A percentile compares a stretch with the other conserved stretches of the same genome.
phyloP scores from a whole-genome alignment of 2,113 vertebrate species.

The Myrmecophaga tridactyla region DNA sequence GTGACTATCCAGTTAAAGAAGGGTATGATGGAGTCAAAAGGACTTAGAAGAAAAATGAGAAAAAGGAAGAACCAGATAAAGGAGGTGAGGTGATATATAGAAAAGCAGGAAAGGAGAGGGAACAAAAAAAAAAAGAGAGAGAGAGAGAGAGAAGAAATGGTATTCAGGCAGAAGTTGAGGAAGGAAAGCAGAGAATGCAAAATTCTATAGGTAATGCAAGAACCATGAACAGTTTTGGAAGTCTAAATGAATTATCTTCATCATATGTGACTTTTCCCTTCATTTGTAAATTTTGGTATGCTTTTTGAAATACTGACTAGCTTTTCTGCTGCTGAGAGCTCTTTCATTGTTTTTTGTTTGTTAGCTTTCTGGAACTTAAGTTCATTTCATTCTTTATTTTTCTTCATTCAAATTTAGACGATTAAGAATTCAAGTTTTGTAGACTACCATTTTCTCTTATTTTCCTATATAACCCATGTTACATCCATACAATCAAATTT shows the following conservation, averaged over 20 bases:
- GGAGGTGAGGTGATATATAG: not conserved
- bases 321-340: not conserved
- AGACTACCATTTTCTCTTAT: not conserved
- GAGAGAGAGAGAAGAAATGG: not conserved
- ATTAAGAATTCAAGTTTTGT: conserved; percentile 37
- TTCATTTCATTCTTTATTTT: not conserved
- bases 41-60: not conserved
- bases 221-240: not conserved
- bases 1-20: not conserved
- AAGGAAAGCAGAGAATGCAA: not conserved
- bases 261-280: not conserved
- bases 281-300: not conserved
- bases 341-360: not conserved
- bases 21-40: not conserved
- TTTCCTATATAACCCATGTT: conserved; percentile 7
- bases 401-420: not conserved
- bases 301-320: not conserved
- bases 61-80: not conserved
- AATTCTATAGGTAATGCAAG: not conserved
- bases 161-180: not conserved
- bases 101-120: not conserved
- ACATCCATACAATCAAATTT: not conserved
- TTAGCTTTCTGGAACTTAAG: not conserved
- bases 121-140: not conserved
- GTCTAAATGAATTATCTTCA: not conserved